Conservation (phyloP, 2,113 vertebrate genomes). For the Loxodonta africana region DNA sequence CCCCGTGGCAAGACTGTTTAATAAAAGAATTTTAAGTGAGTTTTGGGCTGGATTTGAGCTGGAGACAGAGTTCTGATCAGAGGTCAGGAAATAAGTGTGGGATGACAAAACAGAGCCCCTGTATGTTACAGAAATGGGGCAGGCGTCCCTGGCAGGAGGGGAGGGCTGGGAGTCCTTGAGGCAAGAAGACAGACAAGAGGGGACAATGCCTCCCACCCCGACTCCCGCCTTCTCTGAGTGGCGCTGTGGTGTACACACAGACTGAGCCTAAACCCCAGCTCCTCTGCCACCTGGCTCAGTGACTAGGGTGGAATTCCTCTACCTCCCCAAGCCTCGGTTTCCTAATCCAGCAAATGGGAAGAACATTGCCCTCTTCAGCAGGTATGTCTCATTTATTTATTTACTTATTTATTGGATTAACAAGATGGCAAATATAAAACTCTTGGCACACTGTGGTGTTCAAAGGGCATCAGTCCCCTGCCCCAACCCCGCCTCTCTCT, state of each 20-base stretch:
- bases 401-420: neutral
- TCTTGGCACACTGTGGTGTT: fast-evolving
- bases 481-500: neutral
- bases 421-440: neutral
- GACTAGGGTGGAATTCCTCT: neutral
- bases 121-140: neutral
- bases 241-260: neutral
- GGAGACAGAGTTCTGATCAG: neutral
- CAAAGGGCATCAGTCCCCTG: neutral
- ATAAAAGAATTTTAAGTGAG: neutral
- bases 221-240: neutral
- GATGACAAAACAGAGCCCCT: neutral
- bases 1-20: neutral
- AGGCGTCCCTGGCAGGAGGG: neutral
- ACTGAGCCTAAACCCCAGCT: neutral
- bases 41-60: neutral
- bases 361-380: fast-evolving
- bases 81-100: neutral
- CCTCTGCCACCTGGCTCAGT: neutral
- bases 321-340: neutral
- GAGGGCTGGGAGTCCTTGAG: neutral
- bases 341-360: neutral
- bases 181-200: neutral
- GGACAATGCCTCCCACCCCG: neutral
- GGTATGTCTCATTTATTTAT: neutral